Conservation (phyloP, 35 echinoderm and acorn worm genomes). For the Diadema setosum region DNA sequence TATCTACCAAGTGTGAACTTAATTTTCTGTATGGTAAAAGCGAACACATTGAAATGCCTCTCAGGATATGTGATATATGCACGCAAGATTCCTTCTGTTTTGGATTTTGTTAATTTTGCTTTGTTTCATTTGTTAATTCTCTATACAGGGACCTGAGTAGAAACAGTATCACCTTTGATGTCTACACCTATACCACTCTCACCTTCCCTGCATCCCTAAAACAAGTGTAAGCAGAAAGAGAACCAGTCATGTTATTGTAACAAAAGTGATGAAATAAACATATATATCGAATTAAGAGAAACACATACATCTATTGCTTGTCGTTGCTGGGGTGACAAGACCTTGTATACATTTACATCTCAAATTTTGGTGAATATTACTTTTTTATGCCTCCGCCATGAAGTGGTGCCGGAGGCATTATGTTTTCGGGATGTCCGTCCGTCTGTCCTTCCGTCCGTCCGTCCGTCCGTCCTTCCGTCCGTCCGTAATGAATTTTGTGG, state of each 20-base stretch:
- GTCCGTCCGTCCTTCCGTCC: not conserved
- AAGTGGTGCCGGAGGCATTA: too few relatives aligned
- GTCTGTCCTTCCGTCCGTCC: not conserved
- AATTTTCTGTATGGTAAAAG: too few relatives aligned
- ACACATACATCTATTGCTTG: not conserved
- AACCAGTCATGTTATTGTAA: not conserved
- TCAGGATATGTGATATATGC: too few relatives aligned
- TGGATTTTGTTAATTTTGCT: too few relatives aligned
- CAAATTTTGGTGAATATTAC: too few relatives aligned
- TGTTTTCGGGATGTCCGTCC: too few relatives aligned
- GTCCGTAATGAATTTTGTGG: too few relatives aligned
- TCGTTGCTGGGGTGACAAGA: not conserved
- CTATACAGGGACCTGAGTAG: slow-evolving; percentile 75
- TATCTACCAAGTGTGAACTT: too few relatives aligned
- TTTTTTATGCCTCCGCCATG: too few relatives aligned
- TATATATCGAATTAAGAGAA: not conserved
- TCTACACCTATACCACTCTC: slow-evolving; percentile 12
- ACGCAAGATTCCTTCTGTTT: too few relatives aligned
- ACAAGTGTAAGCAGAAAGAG: slow-evolving; percentile 62
- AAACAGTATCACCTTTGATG: slow-evolving; percentile 67
- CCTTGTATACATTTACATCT: not conserved
- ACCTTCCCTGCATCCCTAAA: slow-evolving; percentile 48
- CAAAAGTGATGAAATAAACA: not conserved
- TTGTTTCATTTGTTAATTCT: too few relatives aligned
- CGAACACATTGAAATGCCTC: too few relatives aligned